Evolutionary conservation across 2,888 invertebrate species (phyloP).

Genomic region (Caenorhabditis panamensis): DNA sequence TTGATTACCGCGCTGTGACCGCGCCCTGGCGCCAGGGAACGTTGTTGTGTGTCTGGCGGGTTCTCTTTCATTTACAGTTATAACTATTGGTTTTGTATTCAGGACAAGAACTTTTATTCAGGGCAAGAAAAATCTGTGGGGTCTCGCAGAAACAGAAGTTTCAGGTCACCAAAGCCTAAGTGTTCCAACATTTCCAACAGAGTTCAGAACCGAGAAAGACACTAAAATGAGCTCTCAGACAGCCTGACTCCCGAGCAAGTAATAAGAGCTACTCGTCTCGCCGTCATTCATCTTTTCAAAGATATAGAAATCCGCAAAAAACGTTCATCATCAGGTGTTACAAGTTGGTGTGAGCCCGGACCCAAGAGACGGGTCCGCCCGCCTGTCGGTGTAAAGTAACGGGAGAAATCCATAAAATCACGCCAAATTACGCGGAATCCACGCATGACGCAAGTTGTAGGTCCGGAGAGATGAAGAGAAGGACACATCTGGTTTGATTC

Average conservation of each 20-base stretch:
- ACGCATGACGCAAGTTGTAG: constrained; percentile 24
- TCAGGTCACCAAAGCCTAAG: too few relatives aligned
- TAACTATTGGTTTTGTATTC: too few relatives aligned
- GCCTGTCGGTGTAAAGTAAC: constrained; percentile 40
- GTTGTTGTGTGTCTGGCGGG: too few relatives aligned
- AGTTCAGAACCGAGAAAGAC: too few relatives aligned
- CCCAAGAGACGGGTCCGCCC: too few relatives aligned
- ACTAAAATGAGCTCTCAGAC: too few relatives aligned
- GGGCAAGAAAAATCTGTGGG: too few relatives aligned
- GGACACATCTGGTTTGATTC: constrained; percentile 51
- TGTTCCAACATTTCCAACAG: too few relatives aligned
- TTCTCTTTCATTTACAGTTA: too few relatives aligned
- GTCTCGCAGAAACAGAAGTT: too few relatives aligned
- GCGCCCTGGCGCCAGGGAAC: constrained; percentile 19
- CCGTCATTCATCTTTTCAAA: constrained; percentile 33
- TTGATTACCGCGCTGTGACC: constrained; percentile 12
- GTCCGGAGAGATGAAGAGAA: neutral
- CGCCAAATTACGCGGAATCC: constrained; percentile 34
- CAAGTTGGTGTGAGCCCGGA: constrained; percentile 34
- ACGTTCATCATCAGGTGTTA: constrained; percentile 49
- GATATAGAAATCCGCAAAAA: constrained; percentile 16
- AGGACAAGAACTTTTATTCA: too few relatives aligned
- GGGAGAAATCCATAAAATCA: constrained; percentile 57
- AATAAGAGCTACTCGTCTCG: constrained; percentile 21
- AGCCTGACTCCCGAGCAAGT: neutral